These are phyloP conservation scores for Cyprinodon tularosa DNA, from an alignment of 2,113 vertebrate species.

Conservation along the genomic window DNA sequence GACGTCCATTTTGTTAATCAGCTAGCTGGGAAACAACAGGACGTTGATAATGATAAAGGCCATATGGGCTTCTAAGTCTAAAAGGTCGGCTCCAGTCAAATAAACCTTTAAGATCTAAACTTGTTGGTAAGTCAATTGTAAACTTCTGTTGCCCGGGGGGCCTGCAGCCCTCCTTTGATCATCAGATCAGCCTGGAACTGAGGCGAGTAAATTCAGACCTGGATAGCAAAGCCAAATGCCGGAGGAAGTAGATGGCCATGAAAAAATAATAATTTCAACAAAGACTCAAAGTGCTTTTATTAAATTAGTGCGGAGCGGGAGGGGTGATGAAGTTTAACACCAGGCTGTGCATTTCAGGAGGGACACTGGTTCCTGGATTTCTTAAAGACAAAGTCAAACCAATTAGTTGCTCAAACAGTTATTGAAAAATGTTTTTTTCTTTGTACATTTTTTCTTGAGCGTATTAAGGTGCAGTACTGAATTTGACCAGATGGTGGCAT, in stretches of 20 bases:
- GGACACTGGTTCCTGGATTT: too few relatives aligned
- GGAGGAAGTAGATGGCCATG: not conserved
- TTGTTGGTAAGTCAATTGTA: constrained; percentile 62
- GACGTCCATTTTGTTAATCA: constrained; percentile 60
- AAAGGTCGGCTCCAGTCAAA: constrained; percentile 24
- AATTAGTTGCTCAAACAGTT: too few relatives aligned
- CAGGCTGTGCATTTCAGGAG: not conserved
- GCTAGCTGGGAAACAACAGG: constrained; percentile 32
- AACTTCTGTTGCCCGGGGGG: constrained; percentile 58
- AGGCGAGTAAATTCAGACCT: constrained; percentile 40
- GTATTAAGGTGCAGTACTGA: too few relatives aligned
- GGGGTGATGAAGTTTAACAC: not conserved
- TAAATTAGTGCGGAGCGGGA: not conserved
- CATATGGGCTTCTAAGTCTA: constrained; percentile 8
- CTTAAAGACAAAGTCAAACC: too few relatives aligned
- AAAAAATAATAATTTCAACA: too few relatives aligned
- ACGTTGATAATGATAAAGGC: constrained; percentile 28
- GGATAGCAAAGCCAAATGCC: constrained; percentile 22
- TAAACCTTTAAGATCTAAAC: constrained; percentile 35
- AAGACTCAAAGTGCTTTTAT: not conserved
- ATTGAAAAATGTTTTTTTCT: too few relatives aligned
- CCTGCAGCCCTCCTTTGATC: constrained; percentile 46
- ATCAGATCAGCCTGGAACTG: constrained; percentile 55
- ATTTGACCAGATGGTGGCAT: too few relatives aligned
- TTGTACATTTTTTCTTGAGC: too few relatives aligned